A percentile compares a stretch with the other conserved stretches of the same genome.
Conservation (phyloP, 2,888 invertebrate genomes). For the Epinotia brunnichana region DNA sequence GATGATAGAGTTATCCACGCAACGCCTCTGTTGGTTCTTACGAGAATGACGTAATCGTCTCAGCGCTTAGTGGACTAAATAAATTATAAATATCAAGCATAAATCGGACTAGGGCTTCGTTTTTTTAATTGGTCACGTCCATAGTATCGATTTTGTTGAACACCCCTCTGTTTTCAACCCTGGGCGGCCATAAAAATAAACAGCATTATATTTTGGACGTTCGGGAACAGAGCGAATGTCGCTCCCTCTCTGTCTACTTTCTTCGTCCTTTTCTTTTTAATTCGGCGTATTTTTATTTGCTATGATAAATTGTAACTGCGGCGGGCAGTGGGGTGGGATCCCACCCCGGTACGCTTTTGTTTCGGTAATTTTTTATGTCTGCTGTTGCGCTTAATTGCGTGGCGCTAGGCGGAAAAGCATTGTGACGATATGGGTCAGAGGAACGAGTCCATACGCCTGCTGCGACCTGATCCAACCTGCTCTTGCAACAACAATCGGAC, state of each 20-base stretch:
- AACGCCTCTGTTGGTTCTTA: neutral
- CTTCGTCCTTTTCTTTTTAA: slow-evolving; percentile 82
- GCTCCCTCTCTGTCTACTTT: slow-evolving; percentile 73
- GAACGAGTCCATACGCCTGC: slow-evolving; percentile 59
- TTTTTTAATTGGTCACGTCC: slow-evolving; percentile 63
- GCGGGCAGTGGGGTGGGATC: slow-evolving; percentile 58
- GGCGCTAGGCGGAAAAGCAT: slow-evolving; percentile 76
- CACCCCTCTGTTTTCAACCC: slow-evolving; percentile 58
- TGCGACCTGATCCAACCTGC: slow-evolving; percentile 64
- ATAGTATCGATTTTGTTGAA: slow-evolving; percentile 63
- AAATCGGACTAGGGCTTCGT: slow-evolving; percentile 53
- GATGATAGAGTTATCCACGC: neutral
- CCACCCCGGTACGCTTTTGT: slow-evolving; percentile 73
- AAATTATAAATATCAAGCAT: slow-evolving; percentile 58
- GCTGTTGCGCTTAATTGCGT: slow-evolving; percentile 81
- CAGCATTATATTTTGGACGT: slow-evolving; percentile 72
- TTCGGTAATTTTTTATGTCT: slow-evolving; percentile 83
- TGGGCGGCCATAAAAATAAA: slow-evolving; percentile 66
- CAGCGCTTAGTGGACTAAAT: slow-evolving; percentile 48
- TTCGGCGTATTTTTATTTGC: slow-evolving; percentile 82
- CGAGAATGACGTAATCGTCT: slow-evolving; percentile 14
- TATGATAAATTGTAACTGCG: slow-evolving; percentile 83
- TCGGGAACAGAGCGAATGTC: slow-evolving; percentile 65
- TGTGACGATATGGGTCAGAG: slow-evolving; percentile 79
- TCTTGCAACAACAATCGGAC: slow-evolving; percentile 55